Evolutionary conservation across 1,140 invertebrate species (phyloP).

Genomic region (Drosophila lini): DNA sequence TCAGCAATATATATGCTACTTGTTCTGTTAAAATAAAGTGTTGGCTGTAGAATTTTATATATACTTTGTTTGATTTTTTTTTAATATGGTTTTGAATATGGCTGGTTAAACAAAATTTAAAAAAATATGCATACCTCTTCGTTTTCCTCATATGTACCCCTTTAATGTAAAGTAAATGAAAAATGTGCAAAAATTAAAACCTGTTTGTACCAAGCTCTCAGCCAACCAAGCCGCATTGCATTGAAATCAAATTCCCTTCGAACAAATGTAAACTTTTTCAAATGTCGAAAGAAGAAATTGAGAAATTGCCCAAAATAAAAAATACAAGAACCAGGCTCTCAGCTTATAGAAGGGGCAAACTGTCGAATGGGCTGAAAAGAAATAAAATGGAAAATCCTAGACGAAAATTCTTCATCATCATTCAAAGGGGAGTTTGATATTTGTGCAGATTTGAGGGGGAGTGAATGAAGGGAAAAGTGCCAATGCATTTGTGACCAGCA

Average conservation of each 20-base stretch:
- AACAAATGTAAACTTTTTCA: too few species aligned
- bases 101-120: too few species aligned
- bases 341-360: neutral
- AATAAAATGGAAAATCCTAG: slow-evolving; percentile 6
- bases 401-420: slow-evolving; percentile 7
- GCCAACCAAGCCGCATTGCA: neutral
- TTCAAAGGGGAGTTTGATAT: neutral
- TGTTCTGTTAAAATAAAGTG: too few species aligned
- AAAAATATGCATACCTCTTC: too few species aligned
- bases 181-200: neutral
- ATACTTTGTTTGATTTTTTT: too few species aligned
- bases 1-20: neutral
- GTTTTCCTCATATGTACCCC: neutral
- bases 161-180: neutral
- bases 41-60: too few species aligned
- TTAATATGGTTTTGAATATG: too few species aligned
- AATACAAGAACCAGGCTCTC: slow-evolving; percentile 6
- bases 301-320: slow-evolving; percentile 4
- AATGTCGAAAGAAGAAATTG: neutral
- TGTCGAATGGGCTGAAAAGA: neutral
- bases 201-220: slow-evolving; percentile 6
- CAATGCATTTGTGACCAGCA: slow-evolving; percentile 2
- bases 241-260: neutral
- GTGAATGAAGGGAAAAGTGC: neutral
- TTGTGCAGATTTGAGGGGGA: neutral